A percentile compares a stretch with the other conserved stretches of the same genome.
Evolutionary conservation across 2,888 invertebrate genomes (phyloP).

Genomic region (Laothoe populi): DNA sequence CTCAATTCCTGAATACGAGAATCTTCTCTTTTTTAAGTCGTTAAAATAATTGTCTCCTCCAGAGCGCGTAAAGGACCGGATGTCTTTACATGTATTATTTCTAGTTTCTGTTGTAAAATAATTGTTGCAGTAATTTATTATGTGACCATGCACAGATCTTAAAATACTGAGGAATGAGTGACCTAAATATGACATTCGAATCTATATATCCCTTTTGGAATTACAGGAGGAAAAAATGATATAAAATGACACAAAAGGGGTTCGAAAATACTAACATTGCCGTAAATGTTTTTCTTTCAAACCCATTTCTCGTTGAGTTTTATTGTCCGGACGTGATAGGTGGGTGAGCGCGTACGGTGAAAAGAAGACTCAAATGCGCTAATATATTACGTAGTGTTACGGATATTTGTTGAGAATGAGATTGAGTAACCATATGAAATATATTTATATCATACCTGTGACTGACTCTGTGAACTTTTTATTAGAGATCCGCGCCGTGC

Average conservation of each 20-base stretch:
- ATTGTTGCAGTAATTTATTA: not conserved
- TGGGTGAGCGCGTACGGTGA: constrained; percentile 27
- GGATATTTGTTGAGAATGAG: constrained; percentile 14
- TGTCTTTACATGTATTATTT: too few species aligned
- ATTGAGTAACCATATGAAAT: constrained; percentile 19
- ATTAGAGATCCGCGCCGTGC: constrained; percentile 85
- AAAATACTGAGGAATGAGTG: not conserved
- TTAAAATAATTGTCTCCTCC: too few species aligned
- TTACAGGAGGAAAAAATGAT: not conserved
- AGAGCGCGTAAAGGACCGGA: too few species aligned
- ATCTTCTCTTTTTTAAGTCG: too few species aligned
- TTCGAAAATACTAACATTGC: constrained; percentile 20
- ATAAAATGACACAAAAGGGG: constrained; percentile 9
- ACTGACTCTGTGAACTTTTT: constrained; percentile 80
- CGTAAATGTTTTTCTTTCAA: constrained; percentile 27
- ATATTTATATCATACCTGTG: constrained; percentile 59
- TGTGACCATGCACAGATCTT: not conserved
- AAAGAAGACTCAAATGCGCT: constrained; percentile 29
- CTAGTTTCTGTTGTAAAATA: not conserved
- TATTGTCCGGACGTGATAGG: constrained; percentile 27
- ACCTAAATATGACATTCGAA: not conserved
- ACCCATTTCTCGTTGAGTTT: constrained; percentile 27
- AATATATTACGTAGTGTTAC: constrained; percentile 30
- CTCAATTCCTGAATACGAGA: too few species aligned
- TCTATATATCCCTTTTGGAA: not conserved